These are phyloP conservation scores for Acleris laterana DNA, from an alignment of 2,888 invertebrate genomes.

Conservation along the genomic window DNA sequence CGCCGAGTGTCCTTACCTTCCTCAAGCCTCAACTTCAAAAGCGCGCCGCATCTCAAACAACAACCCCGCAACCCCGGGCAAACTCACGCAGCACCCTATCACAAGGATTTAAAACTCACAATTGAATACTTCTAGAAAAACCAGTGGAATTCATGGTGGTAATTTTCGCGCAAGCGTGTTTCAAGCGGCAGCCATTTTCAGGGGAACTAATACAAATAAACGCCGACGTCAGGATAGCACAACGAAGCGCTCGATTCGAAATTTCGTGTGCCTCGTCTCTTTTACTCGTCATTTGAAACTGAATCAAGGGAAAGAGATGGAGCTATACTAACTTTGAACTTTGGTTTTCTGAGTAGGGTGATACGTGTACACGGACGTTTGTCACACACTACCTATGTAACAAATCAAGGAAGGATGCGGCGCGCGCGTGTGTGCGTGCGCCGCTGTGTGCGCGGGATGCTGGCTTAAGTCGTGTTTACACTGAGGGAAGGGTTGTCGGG, in stretches of 20 bases:
- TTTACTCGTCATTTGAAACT: no score
- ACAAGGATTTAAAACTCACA: conserved; percentile 35
- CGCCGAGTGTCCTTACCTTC: conserved; percentile 73
- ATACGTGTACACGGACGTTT: conserved; percentile 40
- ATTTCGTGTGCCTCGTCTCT: no score
- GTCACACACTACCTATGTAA: conserved; percentile 53
- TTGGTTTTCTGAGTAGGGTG: no score
- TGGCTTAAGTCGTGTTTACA: conserved; percentile 65
- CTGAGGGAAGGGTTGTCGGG: conserved; percentile 42
- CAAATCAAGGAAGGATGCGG: conserved; percentile 57
- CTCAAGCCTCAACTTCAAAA: conserved; percentile 77
- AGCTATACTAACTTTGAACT: no score
- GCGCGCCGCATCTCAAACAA: conserved; percentile 59
- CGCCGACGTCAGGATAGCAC: conserved; percentile 22
- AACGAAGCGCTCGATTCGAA: no score
- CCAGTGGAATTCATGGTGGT: conserved; percentile 30
- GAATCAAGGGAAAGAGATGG: no score
- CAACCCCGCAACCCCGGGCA: conserved; percentile 32
- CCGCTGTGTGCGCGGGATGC: conserved; percentile 67
- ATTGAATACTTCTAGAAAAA: conserved; percentile 19
- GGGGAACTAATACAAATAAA: conserved; percentile 60
- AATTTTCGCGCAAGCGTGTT: conserved; percentile 64
- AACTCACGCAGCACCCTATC: conserved; percentile 36
- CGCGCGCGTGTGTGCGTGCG: conserved; percentile 44
- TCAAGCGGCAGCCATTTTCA: conserved; percentile 75